Conservation (phyloP, 2,113 vertebrate genomes). For the Cairina moschata region DNA sequence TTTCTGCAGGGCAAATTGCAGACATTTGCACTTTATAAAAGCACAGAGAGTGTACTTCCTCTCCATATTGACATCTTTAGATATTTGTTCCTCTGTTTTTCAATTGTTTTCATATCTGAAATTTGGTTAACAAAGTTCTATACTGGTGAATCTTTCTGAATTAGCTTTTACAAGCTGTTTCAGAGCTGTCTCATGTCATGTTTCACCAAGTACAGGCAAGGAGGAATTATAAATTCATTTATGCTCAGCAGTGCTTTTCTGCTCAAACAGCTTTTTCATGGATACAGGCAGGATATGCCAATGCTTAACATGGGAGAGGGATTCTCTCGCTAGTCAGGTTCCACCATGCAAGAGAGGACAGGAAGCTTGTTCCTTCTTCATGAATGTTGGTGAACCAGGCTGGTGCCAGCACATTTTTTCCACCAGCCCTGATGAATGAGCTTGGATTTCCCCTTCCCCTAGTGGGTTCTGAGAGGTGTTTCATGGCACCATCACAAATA, state of each 20-base stretch:
- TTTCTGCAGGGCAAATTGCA: background rate
- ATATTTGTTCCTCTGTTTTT: slow-evolving; percentile 39
- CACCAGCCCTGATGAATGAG: background rate
- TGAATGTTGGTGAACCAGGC: background rate
- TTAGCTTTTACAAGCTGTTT: slow-evolving; percentile 32
- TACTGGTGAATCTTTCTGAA: background rate
- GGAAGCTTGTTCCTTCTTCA: background rate
- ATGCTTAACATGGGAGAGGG: background rate
- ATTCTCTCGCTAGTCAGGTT: slow-evolving; percentile 56
- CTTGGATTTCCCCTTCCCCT: background rate
- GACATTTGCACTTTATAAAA: background rate
- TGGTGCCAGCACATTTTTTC: background rate
- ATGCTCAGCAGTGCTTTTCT: slow-evolving; percentile 59
- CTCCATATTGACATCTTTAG: slow-evolving; percentile 3
- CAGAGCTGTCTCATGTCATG: slow-evolving; percentile 26
- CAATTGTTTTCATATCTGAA: background rate
- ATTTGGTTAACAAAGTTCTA: background rate
- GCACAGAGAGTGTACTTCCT: background rate
- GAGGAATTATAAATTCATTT: slow-evolving; percentile 62
- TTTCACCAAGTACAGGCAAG: slow-evolving; percentile 25
- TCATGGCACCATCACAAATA: background rate
- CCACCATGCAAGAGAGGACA: background rate
- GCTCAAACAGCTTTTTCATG: background rate
- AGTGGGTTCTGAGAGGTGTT: background rate
- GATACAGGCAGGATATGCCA: slow-evolving; percentile 47